Conservation (phyloP, 2,888 invertebrate genomes). For the Nebria salina region DNA sequence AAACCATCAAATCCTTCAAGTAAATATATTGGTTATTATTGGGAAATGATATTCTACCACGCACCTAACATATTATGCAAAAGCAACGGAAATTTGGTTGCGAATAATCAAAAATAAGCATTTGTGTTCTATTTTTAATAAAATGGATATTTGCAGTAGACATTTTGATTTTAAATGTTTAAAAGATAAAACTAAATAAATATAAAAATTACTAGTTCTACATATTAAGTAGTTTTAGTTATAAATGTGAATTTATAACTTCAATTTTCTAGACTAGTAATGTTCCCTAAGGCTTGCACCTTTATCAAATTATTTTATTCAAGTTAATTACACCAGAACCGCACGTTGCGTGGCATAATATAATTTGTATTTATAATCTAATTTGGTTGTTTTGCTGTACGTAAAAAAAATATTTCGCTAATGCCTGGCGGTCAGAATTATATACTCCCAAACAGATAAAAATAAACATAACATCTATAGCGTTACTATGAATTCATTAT, state of each 20-base stretch:
- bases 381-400: no score
- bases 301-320: no score
- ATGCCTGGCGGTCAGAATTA: no score
- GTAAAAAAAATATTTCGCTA: no score
- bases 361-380: no score
- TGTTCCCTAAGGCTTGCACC: no score
- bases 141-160: neutral
- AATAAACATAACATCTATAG: no score
- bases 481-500: no score
- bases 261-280: no score
- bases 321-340: no score
- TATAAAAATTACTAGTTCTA: neutral
- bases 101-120: constrained; percentile 36
- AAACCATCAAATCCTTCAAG: constrained; percentile 75
- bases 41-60: constrained; percentile 2
- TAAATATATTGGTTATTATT: constrained; percentile 18
- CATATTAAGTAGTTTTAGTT: neutral
- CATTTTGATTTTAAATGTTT: neutral
- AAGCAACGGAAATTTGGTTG: constrained; percentile 48
- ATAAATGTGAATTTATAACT: neutral
- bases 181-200: neutral
- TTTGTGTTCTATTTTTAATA: constrained; percentile 12
- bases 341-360: no score
- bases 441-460: no score
- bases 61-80: constrained; percentile 11